Evolutionary conservation across 2,888 invertebrate species (phyloP), one percentile per base, ranked within the genome.

Genomic region (Orchesellides sinensis): DNA sequence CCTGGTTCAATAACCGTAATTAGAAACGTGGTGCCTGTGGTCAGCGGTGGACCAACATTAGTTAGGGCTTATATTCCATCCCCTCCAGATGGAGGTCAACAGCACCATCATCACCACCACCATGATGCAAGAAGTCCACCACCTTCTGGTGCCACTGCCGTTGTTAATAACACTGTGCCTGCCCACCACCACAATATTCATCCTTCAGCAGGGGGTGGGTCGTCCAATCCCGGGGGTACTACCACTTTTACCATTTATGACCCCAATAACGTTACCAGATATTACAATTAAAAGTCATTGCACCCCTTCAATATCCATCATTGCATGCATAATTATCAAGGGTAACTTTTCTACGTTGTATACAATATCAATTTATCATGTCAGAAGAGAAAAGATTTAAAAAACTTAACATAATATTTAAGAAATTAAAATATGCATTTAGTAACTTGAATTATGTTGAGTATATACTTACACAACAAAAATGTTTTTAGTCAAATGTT

Each of bases 31-130:
- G 69, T 52, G 2, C 59, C 73, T 5, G 47, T 32, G 1, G 6
- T 29, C 1, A 23, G 59, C 25, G 70, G 72, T 0, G 73, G 68
- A 14, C 77, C 80, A 12, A 83, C 75, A 25, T 47, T 83, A 5
- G 83, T 83, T 12, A 56, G 83, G 54, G 83, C 84, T 12, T 84
- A 83, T 40, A 77, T 84, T 25, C 83, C 83, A n/a, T 78, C 83
- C 5, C 69, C 77, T 5, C 75, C 75, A 65, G 35, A 17, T n/a
- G 29, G 29, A 17, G 25, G 8, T 8, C 5, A 25, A 17, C 59
- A 56, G n/a, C 70, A 72, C 56, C 70, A 79, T 47, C 19, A 25
- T n/a, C 14, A 10, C 19, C 0, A 14, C 45, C 40, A 21, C 1
- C 23, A 27, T 23, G 66, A 80, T 25, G 59, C 6, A 0, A 59